phyloP scores from a whole-genome alignment of 2,113 vertebrate genomes.

The Istiophorus platypterus region DNA sequence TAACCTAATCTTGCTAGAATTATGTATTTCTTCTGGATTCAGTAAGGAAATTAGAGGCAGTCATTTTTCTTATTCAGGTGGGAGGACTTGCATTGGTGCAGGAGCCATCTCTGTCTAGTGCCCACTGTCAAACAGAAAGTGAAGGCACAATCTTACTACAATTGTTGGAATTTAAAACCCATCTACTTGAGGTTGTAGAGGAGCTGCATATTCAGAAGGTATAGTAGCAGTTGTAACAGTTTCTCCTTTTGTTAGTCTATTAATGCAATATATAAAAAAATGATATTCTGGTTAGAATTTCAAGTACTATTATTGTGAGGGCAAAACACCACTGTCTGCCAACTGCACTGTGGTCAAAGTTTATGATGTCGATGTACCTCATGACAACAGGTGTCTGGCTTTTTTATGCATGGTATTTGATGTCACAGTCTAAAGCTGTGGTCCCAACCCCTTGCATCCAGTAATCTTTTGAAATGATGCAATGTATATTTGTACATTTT shows the following conservation, averaged over 20 bases:
- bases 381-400: neutral
- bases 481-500: neutral
- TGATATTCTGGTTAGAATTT: too few relatives aligned
- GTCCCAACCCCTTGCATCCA: neutral
- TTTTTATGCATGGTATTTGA: neutral
- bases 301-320: neutral
- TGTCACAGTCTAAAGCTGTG: neutral
- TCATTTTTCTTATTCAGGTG: constrained; percentile 5
- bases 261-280: neutral
- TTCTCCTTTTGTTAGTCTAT: neutral
- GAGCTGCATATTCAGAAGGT: constrained; percentile 94
- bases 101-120: constrained; percentile 38
- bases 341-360: too few relatives aligned
- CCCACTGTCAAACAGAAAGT: constrained; percentile 78
- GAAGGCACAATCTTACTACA: constrained; percentile 86
- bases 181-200: constrained; percentile 89
- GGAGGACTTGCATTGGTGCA: constrained; percentile 36
- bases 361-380: neutral
- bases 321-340: neutral
- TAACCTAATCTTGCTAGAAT: neutral
- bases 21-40: neutral
- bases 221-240: constrained; percentile 32
- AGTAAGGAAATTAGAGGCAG: neutral
- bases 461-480: neutral
- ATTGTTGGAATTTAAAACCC: constrained; percentile 91